phyloP scores from a whole-genome alignment of 1,140 invertebrate species.

The Capitella teleta region DNA sequence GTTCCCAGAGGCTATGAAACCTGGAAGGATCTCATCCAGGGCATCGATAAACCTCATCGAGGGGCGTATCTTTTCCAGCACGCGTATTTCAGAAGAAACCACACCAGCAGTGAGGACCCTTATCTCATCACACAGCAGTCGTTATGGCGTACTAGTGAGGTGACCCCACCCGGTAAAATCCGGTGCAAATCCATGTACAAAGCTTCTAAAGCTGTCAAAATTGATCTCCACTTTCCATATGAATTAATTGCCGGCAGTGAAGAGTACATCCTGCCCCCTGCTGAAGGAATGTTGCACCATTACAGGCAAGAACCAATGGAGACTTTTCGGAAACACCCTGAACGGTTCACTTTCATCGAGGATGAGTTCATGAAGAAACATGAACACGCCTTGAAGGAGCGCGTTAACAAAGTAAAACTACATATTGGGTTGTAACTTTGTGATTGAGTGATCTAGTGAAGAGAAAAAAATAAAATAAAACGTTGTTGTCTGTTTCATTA shows the following conservation, averaged over 20 bases:
- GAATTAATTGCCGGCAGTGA: background rate
- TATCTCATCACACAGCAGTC: slow-evolving; percentile 11
- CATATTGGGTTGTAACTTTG: no score
- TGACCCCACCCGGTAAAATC: slow-evolving; percentile 4
- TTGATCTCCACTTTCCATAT: slow-evolving; percentile 6
- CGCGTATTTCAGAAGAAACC: slow-evolving; percentile 8
- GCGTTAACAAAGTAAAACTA: no score
- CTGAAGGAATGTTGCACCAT: slow-evolving; percentile 8
- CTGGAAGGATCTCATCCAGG: slow-evolving; percentile 2
- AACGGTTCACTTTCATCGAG: slow-evolving; percentile 5
- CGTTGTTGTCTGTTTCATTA: no score
- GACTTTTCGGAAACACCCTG: slow-evolving; percentile 1
- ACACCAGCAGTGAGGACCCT: background rate
- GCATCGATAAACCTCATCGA: background rate
- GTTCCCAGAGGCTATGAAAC: slow-evolving; percentile 1
- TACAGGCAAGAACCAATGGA: slow-evolving; percentile 7
- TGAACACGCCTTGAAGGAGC: background rate
- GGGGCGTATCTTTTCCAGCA: slow-evolving; percentile 10
- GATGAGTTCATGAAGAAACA: slow-evolving; percentile 5
- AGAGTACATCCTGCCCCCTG: slow-evolving; percentile 5
- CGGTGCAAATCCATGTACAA: slow-evolving; percentile 9
- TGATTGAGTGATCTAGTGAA: no score
- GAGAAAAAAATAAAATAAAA: no score
- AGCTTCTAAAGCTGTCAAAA: background rate
- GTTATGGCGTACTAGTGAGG: slow-evolving; percentile 5